Evolutionary conservation across 2,113 vertebrate genomes (phyloP), one percentile per base, ranked within the genome.

Genomic region (Podarcis muralis): DNA sequence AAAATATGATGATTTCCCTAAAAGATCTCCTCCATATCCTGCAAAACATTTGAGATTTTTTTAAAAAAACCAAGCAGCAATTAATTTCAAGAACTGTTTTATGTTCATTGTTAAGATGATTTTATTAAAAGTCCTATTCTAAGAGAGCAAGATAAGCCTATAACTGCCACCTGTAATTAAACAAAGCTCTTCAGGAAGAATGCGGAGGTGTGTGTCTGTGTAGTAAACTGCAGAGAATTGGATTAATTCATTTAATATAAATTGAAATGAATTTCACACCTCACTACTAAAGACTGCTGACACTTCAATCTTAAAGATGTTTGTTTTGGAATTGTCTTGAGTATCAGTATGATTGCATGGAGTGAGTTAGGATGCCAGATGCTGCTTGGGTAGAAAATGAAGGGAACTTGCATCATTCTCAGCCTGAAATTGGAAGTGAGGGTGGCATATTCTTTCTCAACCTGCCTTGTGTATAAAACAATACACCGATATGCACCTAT

Each of bases 51-150:
- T 65, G 69, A 86, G 85, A 81, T 86, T 88, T 53, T 53, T 53
- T 53, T 53, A 90, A 69, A 65, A 88, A 89, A 86, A 90, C 32
- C 78, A 40, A 93, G 43, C 15, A 87, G 69, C 88, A 30, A 35
- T 68, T 30, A 8, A n/a, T 78, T 86, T 79, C 80, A 76, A 72
- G 89, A 30, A 69, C 79, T 82, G 66, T 93, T 90, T 90, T 80
- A 87, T 83, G 68, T 87, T 91, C 75, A 5, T 57, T 85, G 65
- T 57, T 81, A 89, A 91, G 20, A 76, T 48, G 76, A 95, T 96
- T 53, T 95, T 92, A 94, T 96, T 92, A 94, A 87, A 91, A 88
- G 92, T 94, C 90, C 80, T 95, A 92, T 93, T 92, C 90, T 94
- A 87, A 89, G 91, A 86, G 81, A 88, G 74, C 84, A 25, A 90